Conservation (phyloP, 2,888 invertebrate species). For the Arrhopalites spinosus region DNA sequence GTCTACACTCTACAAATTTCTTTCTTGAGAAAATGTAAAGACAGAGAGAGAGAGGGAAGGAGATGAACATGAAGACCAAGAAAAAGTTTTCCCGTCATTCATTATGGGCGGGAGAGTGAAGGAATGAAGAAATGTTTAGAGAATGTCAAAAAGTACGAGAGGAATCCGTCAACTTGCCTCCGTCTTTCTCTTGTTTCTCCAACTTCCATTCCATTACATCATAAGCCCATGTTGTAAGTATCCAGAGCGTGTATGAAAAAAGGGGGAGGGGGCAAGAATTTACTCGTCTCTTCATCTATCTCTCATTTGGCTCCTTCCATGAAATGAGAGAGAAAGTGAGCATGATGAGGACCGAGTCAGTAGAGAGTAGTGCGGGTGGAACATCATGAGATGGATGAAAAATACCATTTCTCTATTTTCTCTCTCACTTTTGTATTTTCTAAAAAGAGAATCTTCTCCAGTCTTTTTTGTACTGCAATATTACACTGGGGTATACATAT, state of each 20-base stretch:
- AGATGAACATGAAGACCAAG: constrained; percentile 1
- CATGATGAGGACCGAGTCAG: background rate
- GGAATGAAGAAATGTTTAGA: background rate
- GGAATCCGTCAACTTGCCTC: background rate
- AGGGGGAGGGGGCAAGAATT: background rate
- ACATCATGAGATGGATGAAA: background rate
- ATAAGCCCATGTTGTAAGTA: no score
- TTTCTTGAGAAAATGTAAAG: background rate
- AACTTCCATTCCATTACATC: no score
- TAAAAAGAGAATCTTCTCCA: no score
- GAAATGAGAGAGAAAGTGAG: background rate
- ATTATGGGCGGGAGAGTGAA: background rate
- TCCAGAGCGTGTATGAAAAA: background rate
- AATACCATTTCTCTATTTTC: background rate
- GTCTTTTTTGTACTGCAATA: no score
- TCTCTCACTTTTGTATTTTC: no score
- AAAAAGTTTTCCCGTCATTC: constrained; percentile 7
- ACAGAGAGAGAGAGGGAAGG: constrained; percentile 1
- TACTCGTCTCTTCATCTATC: no score
- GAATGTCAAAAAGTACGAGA: background rate
- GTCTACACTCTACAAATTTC: background rate
- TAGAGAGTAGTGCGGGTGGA: background rate
- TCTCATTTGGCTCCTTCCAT: no score
- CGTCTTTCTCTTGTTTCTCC: background rate
- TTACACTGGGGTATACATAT: no score